Base-by-base conservation (phyloP, 1,140 invertebrate species). In the Tachypleus tridentatus region DNA sequence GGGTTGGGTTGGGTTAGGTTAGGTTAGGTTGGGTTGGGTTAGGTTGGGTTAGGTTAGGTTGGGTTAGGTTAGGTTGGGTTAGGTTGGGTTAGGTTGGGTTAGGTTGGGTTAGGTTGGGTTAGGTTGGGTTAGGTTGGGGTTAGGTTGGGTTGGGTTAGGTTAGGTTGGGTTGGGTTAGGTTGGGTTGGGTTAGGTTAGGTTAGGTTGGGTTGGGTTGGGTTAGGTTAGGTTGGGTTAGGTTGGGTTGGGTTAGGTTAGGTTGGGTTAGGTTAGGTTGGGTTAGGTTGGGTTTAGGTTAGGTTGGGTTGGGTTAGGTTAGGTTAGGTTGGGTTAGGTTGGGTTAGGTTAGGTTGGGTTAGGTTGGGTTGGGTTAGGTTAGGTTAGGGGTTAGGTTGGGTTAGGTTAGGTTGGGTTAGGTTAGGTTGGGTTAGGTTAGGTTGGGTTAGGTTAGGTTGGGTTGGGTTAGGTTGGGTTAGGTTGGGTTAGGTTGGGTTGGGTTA, bases 81-180 rank as follows among this genome's bases (percentile, higher is more conserved):
- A 64, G 63, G 69, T 64, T 70, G 62, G 65, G 69, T 64, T 60
- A 61, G 58, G 70, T 69, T 72, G 64, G 69, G 72, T 69, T 72
- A 67, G 69, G 70, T 70, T 69, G 61, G 64, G 62, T 66, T 65
- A 63, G 71, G 70, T 70, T 72, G 67, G 65, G 73, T 70, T 74
- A 68, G 69, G 72, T 73, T 72, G 67, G 68, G 73, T 74, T 74
- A 72, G 70, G 73, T 74, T 73, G n/a, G 67, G 68, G 70, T 72
- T 71, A 70, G 71, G 73, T 74, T 74, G 70, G 62, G 71, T 64
- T 64, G 29, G 56, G 64, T 61, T 61, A 63, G 69, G 73, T 74
- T 74, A 70, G 70, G 73, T 73, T 74, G 67, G 66, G 73, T 72
- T 74, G 67, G 68, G 71, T 73, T 73, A 71, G 70, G 73, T 70